A percentile compares a stretch with the other conserved stretches of the same genome.
Evolutionary conservation across 2,888 invertebrate species (phyloP).

Genomic region (Papilio demoleus): DNA sequence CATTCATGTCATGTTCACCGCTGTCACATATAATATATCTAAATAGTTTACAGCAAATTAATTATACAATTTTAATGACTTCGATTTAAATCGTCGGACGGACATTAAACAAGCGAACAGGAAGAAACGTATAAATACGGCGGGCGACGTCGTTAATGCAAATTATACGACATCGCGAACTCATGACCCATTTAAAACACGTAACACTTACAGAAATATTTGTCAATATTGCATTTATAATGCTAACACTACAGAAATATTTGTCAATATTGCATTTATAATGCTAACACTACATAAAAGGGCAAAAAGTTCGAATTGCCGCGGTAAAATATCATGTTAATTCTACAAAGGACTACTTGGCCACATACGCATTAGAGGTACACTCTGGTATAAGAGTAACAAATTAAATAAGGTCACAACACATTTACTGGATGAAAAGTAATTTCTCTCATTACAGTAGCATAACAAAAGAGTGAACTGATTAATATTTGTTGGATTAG

Average conservation of each 20-base stretch:
- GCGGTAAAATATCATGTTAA: too few species aligned
- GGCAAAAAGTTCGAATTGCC: too few species aligned
- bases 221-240: not conserved
- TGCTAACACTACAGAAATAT: constrained; percentile 11
- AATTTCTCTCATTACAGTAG: not conserved
- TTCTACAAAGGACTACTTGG: too few species aligned
- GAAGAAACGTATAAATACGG: constrained; percentile 53
- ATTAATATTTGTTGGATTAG: too few species aligned
- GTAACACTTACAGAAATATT: constrained; percentile 23
- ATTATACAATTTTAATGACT: constrained; percentile 29
- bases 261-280: not conserved
- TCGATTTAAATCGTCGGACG: constrained; percentile 32
- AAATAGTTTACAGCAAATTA: constrained; percentile 11
- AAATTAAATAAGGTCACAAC: not conserved
- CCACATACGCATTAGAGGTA: too few species aligned
- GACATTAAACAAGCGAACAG: constrained; percentile 44
- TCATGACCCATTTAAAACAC: constrained; percentile 63
- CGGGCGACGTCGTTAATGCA: constrained; percentile 68
- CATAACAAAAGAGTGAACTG: too few species aligned
- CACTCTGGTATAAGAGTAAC: too few species aligned
- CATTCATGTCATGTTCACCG: constrained; percentile 5
- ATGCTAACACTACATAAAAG: constrained; percentile 3
- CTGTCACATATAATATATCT: constrained; percentile 11
- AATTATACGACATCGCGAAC: constrained; percentile 64
- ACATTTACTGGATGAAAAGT: not conserved